Evolutionary conservation across 2,888 invertebrate genomes (phyloP).

Genomic region (Dioctria linearis): DNA sequence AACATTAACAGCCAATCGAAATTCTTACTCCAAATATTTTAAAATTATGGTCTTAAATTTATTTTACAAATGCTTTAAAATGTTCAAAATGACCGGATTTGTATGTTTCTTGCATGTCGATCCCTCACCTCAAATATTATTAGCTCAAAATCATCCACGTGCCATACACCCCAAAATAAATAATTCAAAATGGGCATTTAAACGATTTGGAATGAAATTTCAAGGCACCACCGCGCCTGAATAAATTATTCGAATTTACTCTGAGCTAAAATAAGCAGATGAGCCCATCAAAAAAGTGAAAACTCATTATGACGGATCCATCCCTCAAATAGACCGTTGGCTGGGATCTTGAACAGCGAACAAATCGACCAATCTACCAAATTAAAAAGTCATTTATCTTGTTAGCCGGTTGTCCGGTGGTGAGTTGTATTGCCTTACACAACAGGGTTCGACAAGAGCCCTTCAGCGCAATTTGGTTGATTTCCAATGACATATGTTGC

Average conservation of each 20-base stretch:
- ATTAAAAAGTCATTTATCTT: conserved; percentile 62
- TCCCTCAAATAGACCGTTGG: background rate
- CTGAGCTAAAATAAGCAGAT: conserved; percentile 14
- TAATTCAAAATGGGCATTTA: conserved; percentile 26
- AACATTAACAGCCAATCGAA: too few relatives aligned
- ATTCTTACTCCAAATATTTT: too few relatives aligned
- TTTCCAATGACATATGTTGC: conserved; percentile 61
- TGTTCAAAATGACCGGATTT: too few relatives aligned
- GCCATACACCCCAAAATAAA: conserved; percentile 5
- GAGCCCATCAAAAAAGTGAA: conserved; percentile 44
- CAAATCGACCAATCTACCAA: conserved; percentile 59
- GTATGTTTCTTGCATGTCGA: too few relatives aligned
- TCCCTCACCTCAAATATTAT: too few relatives aligned
- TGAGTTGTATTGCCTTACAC: conserved; percentile 24
- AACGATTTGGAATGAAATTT: conserved; percentile 44
- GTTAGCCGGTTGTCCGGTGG: conserved; percentile 22
- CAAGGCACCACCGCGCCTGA: conserved; percentile 15
- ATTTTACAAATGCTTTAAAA: too few relatives aligned
- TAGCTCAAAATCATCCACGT: conserved; percentile 14
- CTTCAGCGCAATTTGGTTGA: conserved; percentile 57
- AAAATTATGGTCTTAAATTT: too few relatives aligned
- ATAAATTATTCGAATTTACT: background rate
- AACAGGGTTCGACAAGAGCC: background rate
- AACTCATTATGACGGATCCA: conserved; percentile 45
- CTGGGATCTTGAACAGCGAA: conserved; percentile 14